Evolutionary conservation across 2,888 invertebrate genomes (phyloP).

Genomic region (Liposcelis brunnea): DNA sequence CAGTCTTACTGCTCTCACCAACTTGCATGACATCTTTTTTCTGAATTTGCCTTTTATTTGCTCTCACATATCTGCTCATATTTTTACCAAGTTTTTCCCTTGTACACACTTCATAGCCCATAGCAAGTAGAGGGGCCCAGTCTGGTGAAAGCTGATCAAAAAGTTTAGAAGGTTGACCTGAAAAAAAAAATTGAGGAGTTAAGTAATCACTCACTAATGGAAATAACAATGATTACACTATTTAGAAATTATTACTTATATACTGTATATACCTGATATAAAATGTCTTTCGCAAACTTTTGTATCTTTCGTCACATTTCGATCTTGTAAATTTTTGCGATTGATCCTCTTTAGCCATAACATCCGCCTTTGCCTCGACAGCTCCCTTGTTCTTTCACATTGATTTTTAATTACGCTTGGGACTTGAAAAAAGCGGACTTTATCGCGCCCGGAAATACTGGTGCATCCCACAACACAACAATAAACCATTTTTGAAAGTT

Average conservation of each 20-base stretch:
- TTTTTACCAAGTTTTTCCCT: too few relatives aligned
- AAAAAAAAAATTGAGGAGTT: too few relatives aligned
- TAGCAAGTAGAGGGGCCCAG: constrained; percentile 7
- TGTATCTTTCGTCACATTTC: background rate
- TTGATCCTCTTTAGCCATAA: constrained; percentile 1
- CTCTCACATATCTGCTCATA: background rate
- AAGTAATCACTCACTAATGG: too few relatives aligned
- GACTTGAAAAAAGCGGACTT: constrained; percentile 1
- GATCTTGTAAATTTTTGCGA: background rate
- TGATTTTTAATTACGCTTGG: constrained; percentile 4
- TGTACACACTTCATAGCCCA: constrained; percentile 3
- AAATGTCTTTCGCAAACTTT: constrained; percentile 6
- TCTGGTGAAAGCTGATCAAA: constrained; percentile 6
- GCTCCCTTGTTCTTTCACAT: background rate
- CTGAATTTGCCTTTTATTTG: background rate
- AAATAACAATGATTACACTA: too few relatives aligned
- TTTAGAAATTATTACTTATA: too few relatives aligned
- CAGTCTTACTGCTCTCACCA: too few relatives aligned
- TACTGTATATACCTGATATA: background rate
- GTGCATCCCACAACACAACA: too few relatives aligned
- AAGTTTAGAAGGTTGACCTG: constrained; percentile 6
- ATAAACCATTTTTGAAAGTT: too few relatives aligned
- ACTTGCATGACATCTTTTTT: too few relatives aligned
- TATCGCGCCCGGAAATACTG: background rate
- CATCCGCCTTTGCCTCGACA: background rate